Base-by-base conservation (phyloP, 2,888 invertebrate species). In the Rapana venosa region DNA sequence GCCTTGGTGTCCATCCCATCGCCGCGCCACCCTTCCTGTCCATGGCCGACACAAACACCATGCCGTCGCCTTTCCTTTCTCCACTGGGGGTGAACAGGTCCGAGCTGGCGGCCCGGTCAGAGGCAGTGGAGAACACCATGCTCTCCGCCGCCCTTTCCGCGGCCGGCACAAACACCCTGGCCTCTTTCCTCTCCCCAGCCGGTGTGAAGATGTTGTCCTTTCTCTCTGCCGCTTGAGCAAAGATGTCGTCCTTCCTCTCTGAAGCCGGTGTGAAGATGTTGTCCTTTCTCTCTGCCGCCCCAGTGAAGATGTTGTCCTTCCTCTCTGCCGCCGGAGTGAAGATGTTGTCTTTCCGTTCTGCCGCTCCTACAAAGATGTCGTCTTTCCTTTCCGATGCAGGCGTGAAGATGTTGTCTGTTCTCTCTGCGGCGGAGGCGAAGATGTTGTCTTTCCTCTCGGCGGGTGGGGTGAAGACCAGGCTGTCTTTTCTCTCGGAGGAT, bases 21-120 rank as follows among this genome's bases (percentile, higher is more conserved):
- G 11, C 47, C n/a, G n/a, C n/a, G n/a, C n/a, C n/a, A n/a, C n/a
- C 30, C 77, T 91, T 90, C 13, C 90, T 88, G 77, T 91, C 90
- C 61, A 90, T 91, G 8, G 90, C 91, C 26, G 91, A 88, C 66
- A 88, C 89, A 86, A 91, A 92, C 66, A 91, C 91, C 87, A 92
- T 87, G 77, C 81, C 90, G 61, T 93, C 92, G 86, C 90, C 87
- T 2, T 90, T 90, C 36, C 36, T 84, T 30, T 88, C 70, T 88
- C 2, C 90, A 66, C 61, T 91, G 88, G 32, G 32, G 13, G 26
- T 86, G 74, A 30, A 89, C 86, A 83, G 30, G 30, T 47, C 47
- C 8, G 26, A 26, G 26, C 5, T 36, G 26, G 30, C 26, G 22
- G 36, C 47, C 26, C 81, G 11, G 26, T 47, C 81, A 11, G 36